These are phyloP conservation scores for Dicycla oo DNA, from an alignment of 2,888 invertebrate species.

Conservation along the genomic window DNA sequence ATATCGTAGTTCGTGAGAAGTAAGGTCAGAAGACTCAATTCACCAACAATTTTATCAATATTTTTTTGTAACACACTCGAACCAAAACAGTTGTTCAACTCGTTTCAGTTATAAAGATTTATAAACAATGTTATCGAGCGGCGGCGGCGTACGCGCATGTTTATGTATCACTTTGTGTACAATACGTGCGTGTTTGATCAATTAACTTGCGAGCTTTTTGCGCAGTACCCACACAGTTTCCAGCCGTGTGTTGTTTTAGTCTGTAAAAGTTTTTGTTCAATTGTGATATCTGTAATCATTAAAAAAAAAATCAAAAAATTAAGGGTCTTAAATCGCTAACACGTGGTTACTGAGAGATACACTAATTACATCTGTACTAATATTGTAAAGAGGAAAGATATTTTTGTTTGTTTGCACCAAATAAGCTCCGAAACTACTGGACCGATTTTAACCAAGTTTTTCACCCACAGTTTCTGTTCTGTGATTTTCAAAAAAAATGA, in stretches of 20 bases:
- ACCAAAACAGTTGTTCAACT: conserved; percentile 21
- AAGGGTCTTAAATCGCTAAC: too few species aligned
- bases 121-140: conserved; percentile 56
- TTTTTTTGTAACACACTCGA: conserved; percentile 4
- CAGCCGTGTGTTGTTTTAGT: background rate
- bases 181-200: conserved; percentile 43
- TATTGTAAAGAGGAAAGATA: too few species aligned
- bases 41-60: background rate
- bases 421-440: too few species aligned
- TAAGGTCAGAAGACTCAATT: background rate
- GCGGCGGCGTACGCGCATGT: conserved; percentile 31
- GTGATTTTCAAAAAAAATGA: too few species aligned
- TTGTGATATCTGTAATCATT: background rate
- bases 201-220: conserved; percentile 39
- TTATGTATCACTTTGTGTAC: conserved; percentile 38
- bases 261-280: background rate
- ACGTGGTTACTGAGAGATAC: too few species aligned
- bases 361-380: too few species aligned
- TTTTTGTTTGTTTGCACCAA: too few species aligned
- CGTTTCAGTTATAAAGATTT: conserved; percentile 9
- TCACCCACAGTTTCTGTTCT: too few species aligned
- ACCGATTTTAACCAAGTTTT: too few species aligned
- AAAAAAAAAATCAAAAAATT: too few species aligned
- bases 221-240: conserved; percentile 24
- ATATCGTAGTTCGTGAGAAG: background rate